These are phyloP conservation scores for Bucorvus abyssinicus DNA, from an alignment of 2,797 vertebrate species.

Conservation along the genomic window DNA sequence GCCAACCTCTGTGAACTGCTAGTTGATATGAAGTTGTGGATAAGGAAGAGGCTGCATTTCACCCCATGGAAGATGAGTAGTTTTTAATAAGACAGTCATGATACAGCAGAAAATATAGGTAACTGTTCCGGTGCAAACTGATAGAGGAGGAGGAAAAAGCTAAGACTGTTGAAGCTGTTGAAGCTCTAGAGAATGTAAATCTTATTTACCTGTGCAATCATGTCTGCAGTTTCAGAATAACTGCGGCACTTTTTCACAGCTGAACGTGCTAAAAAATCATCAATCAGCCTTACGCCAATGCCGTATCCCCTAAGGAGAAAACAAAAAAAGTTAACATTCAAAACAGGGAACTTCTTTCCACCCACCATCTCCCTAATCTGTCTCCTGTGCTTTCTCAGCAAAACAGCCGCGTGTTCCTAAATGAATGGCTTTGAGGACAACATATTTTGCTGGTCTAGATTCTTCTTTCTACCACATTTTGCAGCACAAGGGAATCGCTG, in stretches of 20 bases:
- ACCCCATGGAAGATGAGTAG: not conserved
- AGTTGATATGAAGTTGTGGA: not conserved
- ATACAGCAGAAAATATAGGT: not conserved
- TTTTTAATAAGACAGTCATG: not conserved
- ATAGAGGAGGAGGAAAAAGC: not conserved
- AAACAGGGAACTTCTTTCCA: not conserved
- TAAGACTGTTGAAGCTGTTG: not conserved
- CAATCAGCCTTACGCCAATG: constrained; percentile 77
- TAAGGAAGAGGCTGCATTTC: not conserved
- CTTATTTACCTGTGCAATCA: constrained; percentile 80
- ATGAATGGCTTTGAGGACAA: not conserved
- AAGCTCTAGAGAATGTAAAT: not conserved
- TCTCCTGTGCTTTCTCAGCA: not conserved
- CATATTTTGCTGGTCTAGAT: not conserved
- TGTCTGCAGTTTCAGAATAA: constrained; percentile 77
- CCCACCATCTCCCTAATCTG: not conserved
- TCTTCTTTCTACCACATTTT: not conserved
- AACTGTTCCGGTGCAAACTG: not conserved
- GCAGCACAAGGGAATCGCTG: not conserved
- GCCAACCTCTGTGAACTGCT: not conserved
- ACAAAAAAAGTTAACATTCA: not conserved
- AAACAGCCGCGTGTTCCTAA: not conserved
- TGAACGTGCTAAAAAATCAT: constrained; percentile 80
- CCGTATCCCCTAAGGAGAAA: constrained; percentile 73
- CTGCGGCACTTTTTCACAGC: constrained; percentile 77